These are phyloP conservation scores for Lanius ludovicianus DNA, from an alignment of 2,113 vertebrate species.

Conservation along the genomic window DNA sequence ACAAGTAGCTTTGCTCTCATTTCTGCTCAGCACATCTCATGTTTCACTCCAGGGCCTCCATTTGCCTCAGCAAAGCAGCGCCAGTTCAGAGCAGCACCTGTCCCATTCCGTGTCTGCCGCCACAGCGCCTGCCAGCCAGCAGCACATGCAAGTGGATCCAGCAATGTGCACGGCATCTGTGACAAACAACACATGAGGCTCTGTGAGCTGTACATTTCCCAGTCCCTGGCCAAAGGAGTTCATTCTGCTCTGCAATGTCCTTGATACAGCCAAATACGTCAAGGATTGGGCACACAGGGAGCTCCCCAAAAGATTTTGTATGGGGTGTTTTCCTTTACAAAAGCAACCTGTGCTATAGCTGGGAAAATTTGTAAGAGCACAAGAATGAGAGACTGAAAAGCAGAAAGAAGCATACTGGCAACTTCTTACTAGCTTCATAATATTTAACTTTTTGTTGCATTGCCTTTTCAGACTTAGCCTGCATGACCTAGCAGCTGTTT, in stretches of 20 bases:
- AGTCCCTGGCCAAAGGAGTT: background rate
- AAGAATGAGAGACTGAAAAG: background rate
- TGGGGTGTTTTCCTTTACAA: background rate
- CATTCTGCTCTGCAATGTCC: background rate
- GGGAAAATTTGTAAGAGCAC: background rate
- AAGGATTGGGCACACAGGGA: background rate
- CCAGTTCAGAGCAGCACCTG: background rate
- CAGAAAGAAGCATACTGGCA: slow-evolving; percentile 10
- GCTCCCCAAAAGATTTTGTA: background rate
- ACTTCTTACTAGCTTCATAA: slow-evolving; percentile 46
- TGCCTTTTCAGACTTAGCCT: slow-evolving; percentile 66
- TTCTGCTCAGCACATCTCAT: background rate
- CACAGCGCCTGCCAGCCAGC: background rate
- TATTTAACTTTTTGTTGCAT: slow-evolving; percentile 47
- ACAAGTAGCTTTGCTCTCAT: background rate
- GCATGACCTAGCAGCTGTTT: slow-evolving; percentile 78
- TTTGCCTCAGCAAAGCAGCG: rapidly evolving
- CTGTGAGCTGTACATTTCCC: background rate
- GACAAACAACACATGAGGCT: background rate
- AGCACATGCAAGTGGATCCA: background rate
- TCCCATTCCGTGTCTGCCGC: background rate
- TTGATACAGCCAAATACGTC: background rate
- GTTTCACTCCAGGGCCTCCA: background rate
- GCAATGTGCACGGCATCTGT: background rate
- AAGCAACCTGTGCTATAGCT: background rate